These are phyloP conservation scores for Erethizon dorsatum DNA, from an alignment of 2,797 vertebrate genomes.

Conservation along the genomic window DNA sequence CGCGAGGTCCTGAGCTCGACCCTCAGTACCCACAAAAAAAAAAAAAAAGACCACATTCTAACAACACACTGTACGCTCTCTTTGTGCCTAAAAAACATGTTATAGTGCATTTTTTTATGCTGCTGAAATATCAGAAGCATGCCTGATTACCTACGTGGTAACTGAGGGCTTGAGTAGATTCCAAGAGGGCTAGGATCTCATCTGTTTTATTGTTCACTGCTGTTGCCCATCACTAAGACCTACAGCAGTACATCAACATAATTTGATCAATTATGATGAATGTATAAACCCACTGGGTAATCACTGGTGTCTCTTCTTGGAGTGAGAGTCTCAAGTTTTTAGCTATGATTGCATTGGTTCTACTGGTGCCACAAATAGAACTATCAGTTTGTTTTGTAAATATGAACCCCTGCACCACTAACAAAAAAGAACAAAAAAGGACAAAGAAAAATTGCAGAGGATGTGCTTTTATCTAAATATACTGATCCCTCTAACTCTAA, in stretches of 20 bases:
- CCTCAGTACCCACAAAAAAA: too few species aligned
- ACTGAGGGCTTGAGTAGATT: neutral
- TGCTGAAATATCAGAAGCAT: neutral
- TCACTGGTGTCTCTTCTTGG: neutral
- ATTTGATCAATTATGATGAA: neutral
- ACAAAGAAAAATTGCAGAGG: constrained; percentile 9
- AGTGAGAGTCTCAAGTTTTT: neutral
- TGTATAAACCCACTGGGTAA: neutral
- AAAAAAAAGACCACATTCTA: neutral
- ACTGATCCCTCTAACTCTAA: constrained; percentile 1
- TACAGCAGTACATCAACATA: neutral
- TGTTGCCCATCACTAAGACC: neutral
- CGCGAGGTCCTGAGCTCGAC: too few species aligned
- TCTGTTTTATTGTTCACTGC: neutral
- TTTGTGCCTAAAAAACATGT: neutral
- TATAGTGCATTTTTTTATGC: neutral
- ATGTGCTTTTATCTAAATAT: constrained; percentile 5
- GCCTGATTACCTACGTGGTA: neutral
- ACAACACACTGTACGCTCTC: neutral
- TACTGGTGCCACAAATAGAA: constrained; percentile 5
- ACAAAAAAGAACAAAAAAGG: neutral
- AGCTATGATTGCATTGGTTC: neutral
- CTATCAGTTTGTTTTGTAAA: neutral
- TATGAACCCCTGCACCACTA: neutral
- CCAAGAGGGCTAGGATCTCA: neutral